Percentiles rank a stretch among this genome's conserved stretches.
Conservation (phyloP, 2,888 invertebrate genomes). For the Beris morrisii region DNA sequence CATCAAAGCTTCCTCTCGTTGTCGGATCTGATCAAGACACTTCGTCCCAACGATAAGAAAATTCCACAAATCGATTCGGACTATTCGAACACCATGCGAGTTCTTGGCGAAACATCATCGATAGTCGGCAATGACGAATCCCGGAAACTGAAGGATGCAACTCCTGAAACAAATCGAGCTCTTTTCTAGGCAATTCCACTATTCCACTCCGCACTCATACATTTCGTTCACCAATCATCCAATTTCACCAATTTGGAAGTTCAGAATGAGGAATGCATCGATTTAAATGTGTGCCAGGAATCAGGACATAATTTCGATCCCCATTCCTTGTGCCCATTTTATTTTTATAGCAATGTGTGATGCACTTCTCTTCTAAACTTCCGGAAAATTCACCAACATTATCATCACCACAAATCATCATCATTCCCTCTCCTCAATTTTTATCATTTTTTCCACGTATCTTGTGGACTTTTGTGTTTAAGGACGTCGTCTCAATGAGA, state of each 20-base stretch:
- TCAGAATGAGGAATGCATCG: conserved; percentile 35
- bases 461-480: conserved; percentile 1
- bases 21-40: conserved; percentile 54
- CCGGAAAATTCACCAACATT: conserved; percentile 1
- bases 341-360: conserved; percentile 1
- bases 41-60: conserved; percentile 54
- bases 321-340: conserved; percentile 26
- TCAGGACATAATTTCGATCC: conserved; percentile 6
- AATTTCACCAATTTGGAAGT: conserved; percentile 17
- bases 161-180: conserved; percentile 24
- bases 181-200: conserved; percentile 19
- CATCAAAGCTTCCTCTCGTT: conserved; percentile 55
- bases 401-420: conserved; percentile 6
- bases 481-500: conserved; percentile 13
- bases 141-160: conserved; percentile 24
- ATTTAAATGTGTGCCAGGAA: conserved; percentile 20
- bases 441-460: not conserved
- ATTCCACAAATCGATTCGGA: conserved; percentile 56
- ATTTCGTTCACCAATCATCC: conserved; percentile 13
- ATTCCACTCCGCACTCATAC: conserved; percentile 1
- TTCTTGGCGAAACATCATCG: conserved; percentile 51
- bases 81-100: conserved; percentile 56
- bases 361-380: conserved; percentile 25
- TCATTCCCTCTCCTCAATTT: conserved; percentile 1
- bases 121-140: conserved; percentile 41